Evolutionary conservation across 2,113 vertebrate species (phyloP).

Genomic region (Tragelaphus strepsiceros): DNA sequence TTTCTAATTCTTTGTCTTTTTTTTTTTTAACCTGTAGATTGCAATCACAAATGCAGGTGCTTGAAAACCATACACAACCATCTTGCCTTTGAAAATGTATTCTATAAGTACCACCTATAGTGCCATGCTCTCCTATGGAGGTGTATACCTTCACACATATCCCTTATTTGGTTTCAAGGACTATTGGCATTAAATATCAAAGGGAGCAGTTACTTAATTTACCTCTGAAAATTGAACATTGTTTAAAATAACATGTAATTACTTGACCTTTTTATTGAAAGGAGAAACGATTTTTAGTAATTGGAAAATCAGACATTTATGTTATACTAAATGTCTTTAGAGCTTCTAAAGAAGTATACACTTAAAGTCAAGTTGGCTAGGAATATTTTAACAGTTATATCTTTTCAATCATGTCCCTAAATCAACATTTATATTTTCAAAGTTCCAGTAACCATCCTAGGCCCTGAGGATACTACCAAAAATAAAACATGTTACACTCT

Average conservation of each 20-base stretch:
- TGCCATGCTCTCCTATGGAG: neutral
- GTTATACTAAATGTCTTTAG: neutral
- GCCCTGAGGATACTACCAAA: neutral
- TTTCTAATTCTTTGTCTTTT: neutral
- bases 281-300: neutral
- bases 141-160: neutral
- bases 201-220: neutral
- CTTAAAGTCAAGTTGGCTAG: neutral
- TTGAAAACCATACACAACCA: neutral
- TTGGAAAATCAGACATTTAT: neutral
- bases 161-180: neutral
- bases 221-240: neutral
- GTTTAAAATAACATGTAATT: neutral
- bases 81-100: neutral
- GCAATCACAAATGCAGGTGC: neutral
- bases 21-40: neutral
- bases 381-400: neutral
- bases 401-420: neutral
- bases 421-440: neutral
- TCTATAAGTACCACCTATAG: neutral
- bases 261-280: neutral
- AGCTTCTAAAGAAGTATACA: neutral
- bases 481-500: neutral
- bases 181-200: neutral
- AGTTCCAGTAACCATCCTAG: neutral